A percentile compares a stretch with the other conserved stretches of the same genome.
Evolutionary conservation across 1,140 invertebrate species (phyloP).

Genomic region (Cotesia vestalis): DNA sequence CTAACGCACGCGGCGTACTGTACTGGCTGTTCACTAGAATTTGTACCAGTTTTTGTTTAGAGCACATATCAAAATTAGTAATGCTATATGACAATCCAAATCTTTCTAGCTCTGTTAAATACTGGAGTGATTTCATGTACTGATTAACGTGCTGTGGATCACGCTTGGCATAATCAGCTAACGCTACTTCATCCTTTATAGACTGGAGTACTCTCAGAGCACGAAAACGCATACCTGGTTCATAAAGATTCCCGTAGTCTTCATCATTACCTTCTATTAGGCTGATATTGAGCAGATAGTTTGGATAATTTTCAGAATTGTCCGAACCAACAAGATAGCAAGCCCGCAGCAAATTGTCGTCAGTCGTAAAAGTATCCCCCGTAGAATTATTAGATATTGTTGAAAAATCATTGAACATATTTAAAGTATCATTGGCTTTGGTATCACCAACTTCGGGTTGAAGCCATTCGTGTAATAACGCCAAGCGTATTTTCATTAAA

Average conservation of each 20-base stretch:
- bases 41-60: slow-evolving; percentile 55
- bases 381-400: slow-evolving; percentile 6
- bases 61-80: slow-evolving; percentile 50
- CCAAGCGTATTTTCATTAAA: slow-evolving; percentile 48
- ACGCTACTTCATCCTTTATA: slow-evolving; percentile 46
- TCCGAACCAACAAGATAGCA: slow-evolving; percentile 59
- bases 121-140: slow-evolving; percentile 55
- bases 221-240: slow-evolving; percentile 51
- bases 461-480: slow-evolving; percentile 60
- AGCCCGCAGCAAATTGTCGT: slow-evolving; percentile 57
- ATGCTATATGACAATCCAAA: slow-evolving; percentile 58
- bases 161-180: slow-evolving; percentile 54
- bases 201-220: slow-evolving; percentile 56
- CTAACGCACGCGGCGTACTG: slow-evolving; percentile 42
- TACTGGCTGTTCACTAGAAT: slow-evolving; percentile 50
- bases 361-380: slow-evolving; percentile 36
- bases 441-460: slow-evolving; percentile 47
- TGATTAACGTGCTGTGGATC: slow-evolving; percentile 50
- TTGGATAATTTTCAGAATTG: slow-evolving; percentile 39
- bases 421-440: slow-evolving; percentile 48
- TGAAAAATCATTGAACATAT: slow-evolving; percentile 30
- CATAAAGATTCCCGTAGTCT: slow-evolving; percentile 39
- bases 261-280: slow-evolving; percentile 47
- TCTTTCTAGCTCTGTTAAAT: slow-evolving; percentile 60
- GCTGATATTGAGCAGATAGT: slow-evolving; percentile 55